These are phyloP conservation scores for Podarcis cretensis DNA, from an alignment of 2,113 vertebrate genomes.

Conservation along the genomic window DNA sequence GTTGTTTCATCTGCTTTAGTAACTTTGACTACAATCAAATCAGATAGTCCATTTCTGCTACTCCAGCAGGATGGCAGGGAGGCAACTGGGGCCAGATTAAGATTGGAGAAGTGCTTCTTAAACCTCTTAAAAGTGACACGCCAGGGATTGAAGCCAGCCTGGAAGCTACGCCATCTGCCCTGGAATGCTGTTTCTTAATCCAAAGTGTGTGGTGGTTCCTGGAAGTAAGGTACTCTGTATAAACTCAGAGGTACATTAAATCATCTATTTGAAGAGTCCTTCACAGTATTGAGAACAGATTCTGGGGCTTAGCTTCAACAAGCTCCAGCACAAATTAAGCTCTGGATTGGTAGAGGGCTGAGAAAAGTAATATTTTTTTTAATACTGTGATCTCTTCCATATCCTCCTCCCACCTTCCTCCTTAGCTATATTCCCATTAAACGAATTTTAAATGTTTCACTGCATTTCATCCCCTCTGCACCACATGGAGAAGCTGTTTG, in stretches of 20 bases:
- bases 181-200: neutral
- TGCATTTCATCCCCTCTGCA: neutral
- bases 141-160: neutral
- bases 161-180: neutral
- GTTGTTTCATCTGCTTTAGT: conserved; percentile 12
- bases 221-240: neutral
- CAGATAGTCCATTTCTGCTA: neutral
- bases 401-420: neutral
- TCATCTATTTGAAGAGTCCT: neutral
- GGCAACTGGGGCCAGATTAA: conserved; percentile 6
- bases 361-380: neutral
- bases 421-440: neutral
- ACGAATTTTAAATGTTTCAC: conserved; percentile 2
- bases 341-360: neutral
- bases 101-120: neutral
- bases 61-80: neutral
- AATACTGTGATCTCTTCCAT: neutral
- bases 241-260: neutral
- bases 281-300: neutral
- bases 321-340: neutral
- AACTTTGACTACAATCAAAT: conserved; percentile 1
- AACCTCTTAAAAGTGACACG: neutral
- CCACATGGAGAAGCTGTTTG: neutral
- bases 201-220: neutral
- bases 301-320: neutral